phyloP scores from a whole-genome alignment of 2,113 vertebrate genomes.

The Amazona guildingii region DNA sequence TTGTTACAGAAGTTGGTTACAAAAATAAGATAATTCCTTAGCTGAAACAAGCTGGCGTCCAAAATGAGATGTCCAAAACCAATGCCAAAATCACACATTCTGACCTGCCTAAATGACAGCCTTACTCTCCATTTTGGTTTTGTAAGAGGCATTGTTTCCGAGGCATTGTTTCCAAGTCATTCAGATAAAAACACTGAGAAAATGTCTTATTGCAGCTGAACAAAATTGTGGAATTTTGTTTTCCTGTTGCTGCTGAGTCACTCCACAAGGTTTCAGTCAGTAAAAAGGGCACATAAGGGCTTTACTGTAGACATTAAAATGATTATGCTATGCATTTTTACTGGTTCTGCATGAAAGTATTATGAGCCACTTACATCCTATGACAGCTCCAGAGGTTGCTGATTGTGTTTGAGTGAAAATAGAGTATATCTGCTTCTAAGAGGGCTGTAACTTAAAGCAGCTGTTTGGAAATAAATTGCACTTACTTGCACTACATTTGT shows the following conservation, averaged over 20 bases:
- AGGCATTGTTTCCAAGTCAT: not conserved
- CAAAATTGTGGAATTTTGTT: not conserved
- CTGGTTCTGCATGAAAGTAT: not conserved
- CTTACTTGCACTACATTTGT: not conserved
- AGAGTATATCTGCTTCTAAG: not conserved
- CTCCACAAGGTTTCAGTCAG: not conserved
- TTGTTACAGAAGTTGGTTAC: not conserved
- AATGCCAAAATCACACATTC: not conserved
- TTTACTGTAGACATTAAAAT: not conserved
- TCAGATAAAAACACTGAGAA: not conserved
- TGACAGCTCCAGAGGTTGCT: not conserved
- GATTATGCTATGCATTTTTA: not conserved
- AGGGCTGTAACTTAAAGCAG: not conserved
- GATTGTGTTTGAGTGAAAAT: not conserved
- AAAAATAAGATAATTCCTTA: not conserved
- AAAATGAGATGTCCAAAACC: not conserved
- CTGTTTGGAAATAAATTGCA: not conserved
- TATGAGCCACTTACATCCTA: not conserved
- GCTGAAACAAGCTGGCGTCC: not conserved
- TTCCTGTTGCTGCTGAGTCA: not conserved
- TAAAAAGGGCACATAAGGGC: not conserved
- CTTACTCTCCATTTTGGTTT: not conserved
- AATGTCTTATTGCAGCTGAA: not conserved
- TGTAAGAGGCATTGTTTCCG: not conserved
- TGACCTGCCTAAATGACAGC: not conserved